Conservation (phyloP, 2,113 vertebrate species). For the Plectropomus leopardus region DNA sequence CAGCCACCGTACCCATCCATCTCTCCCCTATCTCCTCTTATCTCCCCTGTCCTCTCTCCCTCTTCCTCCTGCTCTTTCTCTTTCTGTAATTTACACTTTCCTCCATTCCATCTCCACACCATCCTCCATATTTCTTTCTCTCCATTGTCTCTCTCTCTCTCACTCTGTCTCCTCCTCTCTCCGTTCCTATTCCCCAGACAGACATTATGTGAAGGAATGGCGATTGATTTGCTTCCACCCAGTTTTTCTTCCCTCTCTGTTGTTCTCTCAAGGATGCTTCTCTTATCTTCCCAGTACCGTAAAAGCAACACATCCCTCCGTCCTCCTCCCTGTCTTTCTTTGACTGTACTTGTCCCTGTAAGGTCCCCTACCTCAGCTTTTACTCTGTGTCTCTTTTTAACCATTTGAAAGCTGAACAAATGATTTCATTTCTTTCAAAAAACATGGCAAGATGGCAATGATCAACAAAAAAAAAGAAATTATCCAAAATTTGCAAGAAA, state of each 20-base stretch:
- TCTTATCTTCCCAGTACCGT: conserved; percentile 10
- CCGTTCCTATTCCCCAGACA: conserved; percentile 32
- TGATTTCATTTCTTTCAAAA: too few relatives aligned
- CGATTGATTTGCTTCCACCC: conserved; percentile 53
- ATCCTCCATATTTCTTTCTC: conserved; percentile 25
- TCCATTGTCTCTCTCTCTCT: background rate
- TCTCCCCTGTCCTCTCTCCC: background rate
- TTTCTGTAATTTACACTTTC: conserved; percentile 29
- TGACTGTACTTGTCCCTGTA: background rate
- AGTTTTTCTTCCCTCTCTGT: conserved; percentile 26
- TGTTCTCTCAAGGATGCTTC: conserved; percentile 17
- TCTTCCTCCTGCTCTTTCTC: conserved; percentile 1
- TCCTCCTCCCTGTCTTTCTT: background rate
- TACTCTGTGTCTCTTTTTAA: background rate
- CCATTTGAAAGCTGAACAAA: too few relatives aligned
- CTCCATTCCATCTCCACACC: background rate
- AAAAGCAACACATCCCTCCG: background rate
- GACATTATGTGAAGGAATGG: conserved; percentile 45
- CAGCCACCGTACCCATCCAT: conserved; percentile 37
- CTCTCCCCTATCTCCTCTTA: conserved; percentile 26
- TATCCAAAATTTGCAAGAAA: too few relatives aligned
- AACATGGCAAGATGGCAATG: too few relatives aligned
- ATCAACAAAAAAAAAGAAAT: too few relatives aligned
- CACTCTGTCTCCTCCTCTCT: conserved; percentile 2
- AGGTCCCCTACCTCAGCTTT: conserved; percentile 1